phyloP scores from a whole-genome alignment of 1,140 invertebrate genomes.

The Ptiloglossa arizonensis region DNA sequence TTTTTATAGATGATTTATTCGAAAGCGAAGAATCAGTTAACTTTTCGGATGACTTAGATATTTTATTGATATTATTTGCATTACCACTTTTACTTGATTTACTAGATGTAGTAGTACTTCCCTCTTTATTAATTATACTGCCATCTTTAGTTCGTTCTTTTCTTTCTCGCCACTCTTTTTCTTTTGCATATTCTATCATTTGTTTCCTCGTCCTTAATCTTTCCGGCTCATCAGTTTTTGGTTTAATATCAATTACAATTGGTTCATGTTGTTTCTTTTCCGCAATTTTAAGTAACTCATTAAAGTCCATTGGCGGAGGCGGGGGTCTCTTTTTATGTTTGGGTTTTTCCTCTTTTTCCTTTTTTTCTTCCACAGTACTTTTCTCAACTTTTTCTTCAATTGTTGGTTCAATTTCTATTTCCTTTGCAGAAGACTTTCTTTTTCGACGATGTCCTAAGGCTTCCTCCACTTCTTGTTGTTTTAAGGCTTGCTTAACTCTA shows the following conservation, averaged over 20 bases:
- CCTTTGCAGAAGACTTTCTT: slow-evolving; percentile 78
- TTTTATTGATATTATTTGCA: slow-evolving; percentile 10
- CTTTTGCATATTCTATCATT: slow-evolving; percentile 86
- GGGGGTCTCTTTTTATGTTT: slow-evolving; percentile 83
- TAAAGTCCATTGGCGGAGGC: slow-evolving; percentile 89
- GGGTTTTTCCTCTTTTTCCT: slow-evolving; percentile 81
- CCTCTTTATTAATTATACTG: slow-evolving; percentile 54
- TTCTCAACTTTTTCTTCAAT: slow-evolving; percentile 65
- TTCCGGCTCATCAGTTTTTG: slow-evolving; percentile 85
- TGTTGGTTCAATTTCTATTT: slow-evolving; percentile 38
- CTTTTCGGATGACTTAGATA: slow-evolving; percentile 31
- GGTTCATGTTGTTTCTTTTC: slow-evolving; percentile 92
- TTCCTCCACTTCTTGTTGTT: slow-evolving; percentile 88
- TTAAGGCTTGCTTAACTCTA: slow-evolving; percentile 89
- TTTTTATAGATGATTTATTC: slow-evolving; percentile 33
- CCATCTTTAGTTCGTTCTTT: slow-evolving; percentile 74
- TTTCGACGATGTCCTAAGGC: slow-evolving; percentile 86
- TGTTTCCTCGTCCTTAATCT: slow-evolving; percentile 91
- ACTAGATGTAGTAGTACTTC: not conserved
- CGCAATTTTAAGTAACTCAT: slow-evolving; percentile 89
- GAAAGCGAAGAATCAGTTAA: slow-evolving; percentile 9
- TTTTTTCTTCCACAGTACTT: slow-evolving; percentile 57
- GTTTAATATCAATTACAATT: slow-evolving; percentile 84
- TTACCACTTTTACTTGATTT: slow-evolving; percentile 56
- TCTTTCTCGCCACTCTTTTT: slow-evolving; percentile 81